Base-by-base conservation (phyloP, 2,797 vertebrate genomes). In the Hylomyscus alleni region DNA sequence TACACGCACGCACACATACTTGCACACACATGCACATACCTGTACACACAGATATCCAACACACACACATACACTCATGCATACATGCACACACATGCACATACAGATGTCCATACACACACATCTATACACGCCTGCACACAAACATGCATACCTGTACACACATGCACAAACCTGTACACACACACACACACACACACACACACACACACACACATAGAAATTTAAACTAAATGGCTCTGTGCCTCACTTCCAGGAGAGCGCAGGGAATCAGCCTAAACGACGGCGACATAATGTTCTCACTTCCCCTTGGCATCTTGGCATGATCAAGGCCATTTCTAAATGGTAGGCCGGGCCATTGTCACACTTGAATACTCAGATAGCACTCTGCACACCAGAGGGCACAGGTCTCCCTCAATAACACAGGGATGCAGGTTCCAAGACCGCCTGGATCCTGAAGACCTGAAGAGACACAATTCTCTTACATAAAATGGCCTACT, bases 121-220 rank as follows among this genome's bases (percentile, higher is more conserved):
- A 56, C 52, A 54, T 15, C 3, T 20, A n/a, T 1, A 56, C 5
- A 17, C 2, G 47, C 2, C 44, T 7, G 2, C 7, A n/a, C 31
- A n/a, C 31, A n/a, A 3, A 26, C 13, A 78, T 15, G 34, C 3
- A 34, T 8, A 31, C 26, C 52, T 6, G 4, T 3, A 29, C 19
- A 80, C 47, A 80, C 17, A 80, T 15, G 26, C 29, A 77, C 26
- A 34, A 1, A 52, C 2, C 44, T 7, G 3, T 3, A 26, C 31
- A 24, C 6, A 37, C 31, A 65, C 60, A 50, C 60, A 67, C 29
- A 85, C 12, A 65, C 3, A 65, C 15, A 85, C 15, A 82, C n/a
- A 82, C 8, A 62, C 81, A 67, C 5, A 26, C 50, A 54, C 69
- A 75, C 29, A 20, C 3, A 87, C 9, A 52, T 11, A 54, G 24